These are phyloP conservation scores for Ctenoplectra terminalis DNA, from an alignment of 1,140 invertebrate species.

Conservation along the genomic window DNA sequence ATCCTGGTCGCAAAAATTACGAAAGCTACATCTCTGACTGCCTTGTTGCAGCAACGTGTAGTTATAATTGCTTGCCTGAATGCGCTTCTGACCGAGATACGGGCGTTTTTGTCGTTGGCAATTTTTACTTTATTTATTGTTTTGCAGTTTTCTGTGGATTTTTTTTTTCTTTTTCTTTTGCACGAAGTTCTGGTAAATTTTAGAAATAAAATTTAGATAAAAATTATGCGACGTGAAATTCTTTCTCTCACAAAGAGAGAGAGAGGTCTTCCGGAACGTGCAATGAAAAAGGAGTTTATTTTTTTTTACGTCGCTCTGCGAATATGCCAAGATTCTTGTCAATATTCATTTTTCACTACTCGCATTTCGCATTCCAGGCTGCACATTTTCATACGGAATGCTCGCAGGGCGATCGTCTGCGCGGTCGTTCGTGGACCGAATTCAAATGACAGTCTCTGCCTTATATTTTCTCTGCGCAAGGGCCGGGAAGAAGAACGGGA, in stretches of 20 bases:
- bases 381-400: too few relatives aligned
- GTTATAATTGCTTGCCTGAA: not conserved
- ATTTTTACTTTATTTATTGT: not conserved
- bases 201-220: too few relatives aligned
- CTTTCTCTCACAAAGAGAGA: too few relatives aligned
- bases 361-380: constrained; percentile 13
- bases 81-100: too few relatives aligned
- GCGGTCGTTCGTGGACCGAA: constrained; percentile 18
- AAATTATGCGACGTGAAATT: too few relatives aligned
- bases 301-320: too few relatives aligned
- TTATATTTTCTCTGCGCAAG: too few relatives aligned
- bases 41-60: not conserved
- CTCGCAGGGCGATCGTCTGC: constrained; percentile 5
- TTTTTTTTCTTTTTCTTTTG: not conserved
- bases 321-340: not conserved
- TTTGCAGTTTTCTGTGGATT: not conserved
- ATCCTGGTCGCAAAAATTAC: not conserved
- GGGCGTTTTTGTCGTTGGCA: not conserved
- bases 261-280: too few relatives aligned
- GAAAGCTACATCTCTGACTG: not conserved
- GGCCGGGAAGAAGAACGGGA: too few relatives aligned
- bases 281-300: too few relatives aligned
- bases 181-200: too few relatives aligned
- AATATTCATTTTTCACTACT: not conserved
- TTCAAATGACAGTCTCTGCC: not conserved